A percentile compares a stretch with the other conserved stretches of the same genome.
These are phyloP conservation scores for Ophioderma brevispina DNA, from an alignment of 35 echinoderm and acorn worm genomes.

Conservation along the genomic window DNA sequence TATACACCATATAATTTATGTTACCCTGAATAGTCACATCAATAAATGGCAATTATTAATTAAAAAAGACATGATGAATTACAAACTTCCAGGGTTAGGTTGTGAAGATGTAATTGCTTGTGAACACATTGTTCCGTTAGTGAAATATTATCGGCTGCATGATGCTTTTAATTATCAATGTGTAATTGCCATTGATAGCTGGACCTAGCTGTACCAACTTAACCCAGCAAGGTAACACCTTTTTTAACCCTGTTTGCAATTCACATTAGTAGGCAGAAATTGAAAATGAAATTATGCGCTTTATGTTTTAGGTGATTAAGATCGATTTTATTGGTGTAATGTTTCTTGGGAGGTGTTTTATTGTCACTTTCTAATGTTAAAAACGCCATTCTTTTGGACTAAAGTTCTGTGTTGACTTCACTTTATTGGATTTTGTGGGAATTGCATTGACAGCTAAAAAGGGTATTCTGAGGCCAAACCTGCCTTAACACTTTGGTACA, in stretches of 20 bases:
- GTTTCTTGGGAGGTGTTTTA: background rate
- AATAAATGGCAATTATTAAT: background rate
- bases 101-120: background rate
- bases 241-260: background rate
- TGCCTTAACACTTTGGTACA: too few relatives aligned
- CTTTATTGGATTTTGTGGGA: too few relatives aligned
- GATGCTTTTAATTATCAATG: background rate
- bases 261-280: background rate
- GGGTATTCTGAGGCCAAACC: too few relatives aligned
- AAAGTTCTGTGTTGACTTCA: too few relatives aligned
- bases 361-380: background rate
- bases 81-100: background rate
- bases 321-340: background rate
- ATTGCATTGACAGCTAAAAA: too few relatives aligned
- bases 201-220: background rate
- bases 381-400: too few relatives aligned
- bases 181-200: background rate
- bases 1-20: background rate
- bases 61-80: background rate
- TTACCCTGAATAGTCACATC: background rate
- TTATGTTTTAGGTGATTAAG: background rate
- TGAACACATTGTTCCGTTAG: background rate
- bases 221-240: background rate
- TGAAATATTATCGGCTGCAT: background rate
- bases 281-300: too few relatives aligned